Evolutionary conservation across 2,113 vertebrate species (phyloP).

Genomic region (cattle (Bos taurus)): DNA sequence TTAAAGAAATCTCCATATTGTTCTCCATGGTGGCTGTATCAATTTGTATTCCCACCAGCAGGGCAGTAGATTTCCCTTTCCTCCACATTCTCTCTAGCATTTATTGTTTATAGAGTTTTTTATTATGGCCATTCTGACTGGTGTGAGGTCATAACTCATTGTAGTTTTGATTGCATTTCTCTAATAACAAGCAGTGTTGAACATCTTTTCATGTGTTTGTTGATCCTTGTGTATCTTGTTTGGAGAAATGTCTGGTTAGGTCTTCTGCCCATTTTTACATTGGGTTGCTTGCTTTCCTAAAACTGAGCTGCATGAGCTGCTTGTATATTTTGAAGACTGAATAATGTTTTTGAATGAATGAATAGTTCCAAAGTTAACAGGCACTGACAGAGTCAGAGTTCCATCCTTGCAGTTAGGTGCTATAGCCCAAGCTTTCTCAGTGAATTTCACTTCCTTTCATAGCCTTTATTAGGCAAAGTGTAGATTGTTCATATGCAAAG

Average conservation of each 20-base stretch:
- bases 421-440: neutral
- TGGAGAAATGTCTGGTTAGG: neutral
- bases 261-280: neutral
- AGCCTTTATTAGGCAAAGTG: neutral
- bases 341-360: neutral
- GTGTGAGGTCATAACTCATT: neutral
- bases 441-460: neutral
- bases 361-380: neutral
- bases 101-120: neutral
- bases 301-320: neutral
- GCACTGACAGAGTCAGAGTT: neutral
- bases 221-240: neutral
- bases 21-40: neutral
- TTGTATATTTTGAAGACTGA: neutral
- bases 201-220: neutral
- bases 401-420: neutral
- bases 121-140: neutral
- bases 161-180: neutral
- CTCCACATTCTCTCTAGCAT: neutral
- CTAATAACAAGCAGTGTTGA: neutral
- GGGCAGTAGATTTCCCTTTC: neutral
- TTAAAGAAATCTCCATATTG: neutral
- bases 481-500: neutral
- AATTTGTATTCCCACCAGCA: neutral
- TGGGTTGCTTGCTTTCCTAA: neutral